These are phyloP conservation scores for Anabas testudineus DNA, from an alignment of 2,797 vertebrate species.

Conservation along the genomic window DNA sequence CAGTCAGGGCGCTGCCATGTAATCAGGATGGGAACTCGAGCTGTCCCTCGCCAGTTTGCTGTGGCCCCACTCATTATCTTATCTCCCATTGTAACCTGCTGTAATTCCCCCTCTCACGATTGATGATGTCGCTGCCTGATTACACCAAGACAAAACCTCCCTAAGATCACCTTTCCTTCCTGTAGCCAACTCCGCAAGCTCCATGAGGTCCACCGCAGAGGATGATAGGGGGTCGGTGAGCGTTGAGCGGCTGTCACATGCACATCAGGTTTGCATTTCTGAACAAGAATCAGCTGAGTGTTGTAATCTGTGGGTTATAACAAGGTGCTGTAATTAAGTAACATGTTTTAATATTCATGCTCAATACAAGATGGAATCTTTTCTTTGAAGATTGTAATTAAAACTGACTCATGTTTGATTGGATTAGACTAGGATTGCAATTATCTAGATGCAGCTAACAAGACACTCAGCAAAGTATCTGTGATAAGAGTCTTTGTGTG, in stretches of 20 bases:
- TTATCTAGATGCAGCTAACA: slow-evolving; percentile 36
- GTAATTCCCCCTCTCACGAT: slow-evolving; percentile 82
- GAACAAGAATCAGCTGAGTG: slow-evolving; percentile 18
- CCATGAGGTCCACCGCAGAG: slow-evolving; percentile 46
- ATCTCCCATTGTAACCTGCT: slow-evolving; percentile 79
- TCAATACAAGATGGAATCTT: not conserved
- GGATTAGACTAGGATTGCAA: slow-evolving; percentile 16
- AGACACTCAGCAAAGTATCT: slow-evolving; percentile 23
- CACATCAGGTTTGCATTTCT: slow-evolving; percentile 12
- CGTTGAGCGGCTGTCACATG: slow-evolving; percentile 33
- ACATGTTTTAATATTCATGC: not conserved
- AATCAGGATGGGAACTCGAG: slow-evolving; percentile 79
- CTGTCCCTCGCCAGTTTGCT: slow-evolving; percentile 62
- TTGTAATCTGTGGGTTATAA: not conserved
- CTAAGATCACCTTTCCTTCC: slow-evolving; percentile 79
- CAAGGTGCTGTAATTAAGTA: not conserved
- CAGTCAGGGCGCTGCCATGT: slow-evolving; percentile 53
- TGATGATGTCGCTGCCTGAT: slow-evolving; percentile 85
- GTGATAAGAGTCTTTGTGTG: slow-evolving; percentile 20
- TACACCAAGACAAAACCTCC: slow-evolving; percentile 79
- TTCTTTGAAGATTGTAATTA: not conserved
- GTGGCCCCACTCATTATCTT: slow-evolving; percentile 81
- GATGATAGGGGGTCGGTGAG: not conserved
- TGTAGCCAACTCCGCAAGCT: slow-evolving; percentile 60
- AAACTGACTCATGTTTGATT: slow-evolving; percentile 18